These are phyloP conservation scores for Caenorhabditis sp. DNA, from an alignment of 2,888 invertebrate species.

Conservation along the genomic window DNA sequence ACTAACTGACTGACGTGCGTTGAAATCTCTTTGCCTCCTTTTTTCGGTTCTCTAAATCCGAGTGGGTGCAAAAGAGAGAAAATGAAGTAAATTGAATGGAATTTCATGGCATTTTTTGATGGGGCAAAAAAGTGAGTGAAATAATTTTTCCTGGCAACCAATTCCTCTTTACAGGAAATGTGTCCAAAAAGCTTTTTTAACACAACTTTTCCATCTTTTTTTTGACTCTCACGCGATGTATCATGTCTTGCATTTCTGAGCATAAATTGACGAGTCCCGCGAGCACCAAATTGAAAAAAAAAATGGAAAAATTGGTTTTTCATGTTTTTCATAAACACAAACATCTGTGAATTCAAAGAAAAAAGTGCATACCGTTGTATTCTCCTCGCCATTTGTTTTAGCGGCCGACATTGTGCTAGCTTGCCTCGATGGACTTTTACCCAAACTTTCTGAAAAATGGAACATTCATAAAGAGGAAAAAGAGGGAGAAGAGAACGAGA, in stretches of 20 bases:
- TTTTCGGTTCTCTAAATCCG: neutral
- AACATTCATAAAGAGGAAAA: neutral
- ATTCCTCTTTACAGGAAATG: no score
- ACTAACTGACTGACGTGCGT: conserved; percentile 18
- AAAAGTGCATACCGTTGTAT: conserved; percentile 31
- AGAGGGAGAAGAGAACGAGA: neutral
- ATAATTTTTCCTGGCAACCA: no score
- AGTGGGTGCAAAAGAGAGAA: no score
- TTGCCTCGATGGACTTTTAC: conserved; percentile 14
- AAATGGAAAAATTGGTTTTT: neutral
- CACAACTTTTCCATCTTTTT: no score
- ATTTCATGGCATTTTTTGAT: neutral
- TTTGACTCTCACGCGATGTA: conserved; percentile 47
- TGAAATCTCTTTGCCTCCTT: neutral
- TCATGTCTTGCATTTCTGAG: conserved; percentile 41
- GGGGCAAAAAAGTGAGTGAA: no score
- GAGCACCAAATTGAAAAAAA: neutral
- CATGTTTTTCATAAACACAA: neutral
- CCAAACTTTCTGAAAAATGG: conserved; percentile 38
- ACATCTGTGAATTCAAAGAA: no score
- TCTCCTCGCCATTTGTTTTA: conserved; percentile 25
- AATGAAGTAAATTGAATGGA: neutral
- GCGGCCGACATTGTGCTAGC: conserved; percentile 9
- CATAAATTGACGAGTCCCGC: no score
- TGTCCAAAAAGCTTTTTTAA: no score